phyloP scores from a whole-genome alignment of 2,113 vertebrate genomes.

The Ptilonorhynchus violaceus region DNA sequence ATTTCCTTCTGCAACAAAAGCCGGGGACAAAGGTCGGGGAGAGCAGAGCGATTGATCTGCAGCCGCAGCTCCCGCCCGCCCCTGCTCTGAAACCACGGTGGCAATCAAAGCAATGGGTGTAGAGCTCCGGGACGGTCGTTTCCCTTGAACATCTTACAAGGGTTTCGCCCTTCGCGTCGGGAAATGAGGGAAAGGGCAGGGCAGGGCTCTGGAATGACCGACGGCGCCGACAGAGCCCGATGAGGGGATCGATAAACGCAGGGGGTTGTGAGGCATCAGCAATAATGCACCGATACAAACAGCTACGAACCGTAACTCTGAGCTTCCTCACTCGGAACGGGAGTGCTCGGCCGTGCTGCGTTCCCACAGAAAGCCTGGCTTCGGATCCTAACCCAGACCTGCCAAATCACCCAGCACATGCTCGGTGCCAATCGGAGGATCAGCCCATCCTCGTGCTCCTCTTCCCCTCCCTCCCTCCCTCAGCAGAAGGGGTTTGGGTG shows the following conservation, averaged over 20 bases:
- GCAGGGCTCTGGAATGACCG: background rate
- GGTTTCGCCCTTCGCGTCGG: background rate
- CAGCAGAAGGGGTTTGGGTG: background rate
- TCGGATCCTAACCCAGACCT: background rate
- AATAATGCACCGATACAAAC: fast-evolving
- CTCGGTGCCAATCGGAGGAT: fast-evolving
- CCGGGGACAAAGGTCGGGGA: background rate
- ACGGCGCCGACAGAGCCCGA: fast-evolving
- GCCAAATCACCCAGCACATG: background rate
- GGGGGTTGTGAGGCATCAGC: background rate
- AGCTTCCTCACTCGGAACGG: background rate
- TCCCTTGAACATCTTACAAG: background rate
- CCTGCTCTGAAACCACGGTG: background rate
- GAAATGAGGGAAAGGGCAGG: background rate
- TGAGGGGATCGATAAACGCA: background rate
- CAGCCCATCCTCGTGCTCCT: background rate
- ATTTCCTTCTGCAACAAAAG: background rate
- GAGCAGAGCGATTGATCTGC: background rate
- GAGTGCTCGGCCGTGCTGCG: fast-evolving
- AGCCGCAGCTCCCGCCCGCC: background rate
- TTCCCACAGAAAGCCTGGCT: background rate
- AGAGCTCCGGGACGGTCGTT: background rate
- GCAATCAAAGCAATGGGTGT: background rate
- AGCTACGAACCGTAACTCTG: fast-evolving
- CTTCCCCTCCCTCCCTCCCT: background rate